Evolutionary conservation across 1,140 invertebrate species (phyloP).

Genomic region (Whitmania pigra): DNA sequence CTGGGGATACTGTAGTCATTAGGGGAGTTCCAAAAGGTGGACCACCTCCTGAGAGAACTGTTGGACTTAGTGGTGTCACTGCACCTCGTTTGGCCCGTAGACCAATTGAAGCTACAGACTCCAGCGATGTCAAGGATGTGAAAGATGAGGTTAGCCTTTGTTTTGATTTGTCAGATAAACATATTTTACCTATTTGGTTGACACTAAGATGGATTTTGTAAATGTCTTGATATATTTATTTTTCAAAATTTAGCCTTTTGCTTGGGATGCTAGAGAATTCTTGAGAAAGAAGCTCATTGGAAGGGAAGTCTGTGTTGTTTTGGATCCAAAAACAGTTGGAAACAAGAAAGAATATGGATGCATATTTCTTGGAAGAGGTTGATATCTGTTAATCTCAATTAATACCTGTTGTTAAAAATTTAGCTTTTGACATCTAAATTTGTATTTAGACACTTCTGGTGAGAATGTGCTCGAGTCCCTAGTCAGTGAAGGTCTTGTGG

Average conservation of each 20-base stretch:
- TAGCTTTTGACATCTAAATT: slow-evolving; percentile 17
- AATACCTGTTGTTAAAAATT: slow-evolving; percentile 16
- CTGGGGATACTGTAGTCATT: slow-evolving; percentile 77
- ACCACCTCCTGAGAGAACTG: slow-evolving; percentile 76
- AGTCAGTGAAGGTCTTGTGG: slow-evolving; percentile 72
- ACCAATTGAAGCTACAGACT: slow-evolving; percentile 44
- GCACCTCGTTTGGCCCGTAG: slow-evolving; percentile 77
- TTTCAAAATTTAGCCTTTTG: slow-evolving; percentile 55
- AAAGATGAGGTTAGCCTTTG: slow-evolving; percentile 57
- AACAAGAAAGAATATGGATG: slow-evolving; percentile 72
- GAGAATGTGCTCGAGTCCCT: slow-evolving; percentile 77
- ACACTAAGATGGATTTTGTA: background rate
- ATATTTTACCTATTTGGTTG: background rate
- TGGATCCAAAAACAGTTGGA: slow-evolving; percentile 46
- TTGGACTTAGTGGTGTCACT: slow-evolving; percentile 74
- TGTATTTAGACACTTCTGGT: slow-evolving; percentile 51
- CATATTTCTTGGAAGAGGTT: slow-evolving; percentile 70
- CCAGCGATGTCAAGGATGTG: slow-evolving; percentile 51
- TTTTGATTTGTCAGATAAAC: background rate
- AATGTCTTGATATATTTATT: background rate
- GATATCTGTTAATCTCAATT: slow-evolving; percentile 10
- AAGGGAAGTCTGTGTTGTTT: slow-evolving; percentile 66
- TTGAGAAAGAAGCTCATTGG: slow-evolving; percentile 80
- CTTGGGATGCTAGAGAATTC: slow-evolving; percentile 90
- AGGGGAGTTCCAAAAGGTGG: slow-evolving; percentile 61